Percentiles rank a stretch among this genome's conserved stretches.
phyloP scores from a whole-genome alignment of 2,797 vertebrate genomes.

The Malacoctenus gilli region DNA sequence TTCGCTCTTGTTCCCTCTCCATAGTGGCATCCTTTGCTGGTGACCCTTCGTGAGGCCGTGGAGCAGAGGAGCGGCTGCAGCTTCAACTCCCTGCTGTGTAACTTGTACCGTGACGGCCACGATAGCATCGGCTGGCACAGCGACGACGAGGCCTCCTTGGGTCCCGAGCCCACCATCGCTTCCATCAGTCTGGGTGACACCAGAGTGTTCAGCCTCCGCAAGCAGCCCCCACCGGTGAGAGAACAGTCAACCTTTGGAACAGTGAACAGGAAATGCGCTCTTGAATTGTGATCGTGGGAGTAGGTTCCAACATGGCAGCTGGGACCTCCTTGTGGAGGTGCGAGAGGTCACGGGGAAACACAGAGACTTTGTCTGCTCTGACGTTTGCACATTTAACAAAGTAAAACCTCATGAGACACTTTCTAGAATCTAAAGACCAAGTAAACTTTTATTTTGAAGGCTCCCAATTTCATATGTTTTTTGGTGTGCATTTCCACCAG shows the following conservation, averaged over 20 bases:
- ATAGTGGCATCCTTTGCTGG: conserved; percentile 90
- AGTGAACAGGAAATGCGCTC: too few relatives aligned
- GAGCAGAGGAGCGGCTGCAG: conserved; percentile 76
- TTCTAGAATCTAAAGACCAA: too few relatives aligned
- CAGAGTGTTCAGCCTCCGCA: conserved; percentile 90
- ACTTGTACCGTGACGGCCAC: conserved; percentile 90
- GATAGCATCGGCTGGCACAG: conserved; percentile 98
- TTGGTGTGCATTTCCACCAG: too few relatives aligned
- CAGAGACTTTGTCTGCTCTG: too few relatives aligned
- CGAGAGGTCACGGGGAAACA: too few relatives aligned
- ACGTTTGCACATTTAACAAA: too few relatives aligned
- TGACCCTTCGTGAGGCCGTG: conserved; percentile 76
- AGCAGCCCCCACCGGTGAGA: conserved; percentile 89
- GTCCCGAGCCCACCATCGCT: conserved; percentile 85
- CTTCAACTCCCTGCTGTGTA: conserved; percentile 95
- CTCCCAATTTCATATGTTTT: too few relatives aligned
- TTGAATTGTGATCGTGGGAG: too few relatives aligned
- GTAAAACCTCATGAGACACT: too few relatives aligned
- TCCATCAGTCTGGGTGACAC: conserved; percentile 93
- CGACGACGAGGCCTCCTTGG: conserved; percentile 87
- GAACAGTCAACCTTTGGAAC: conserved; percentile 3
- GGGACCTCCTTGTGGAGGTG: too few relatives aligned
- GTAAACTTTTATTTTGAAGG: too few relatives aligned
- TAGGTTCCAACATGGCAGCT: too few relatives aligned
- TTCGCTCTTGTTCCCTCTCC: background rate